Base-by-base conservation (phyloP, 1,140 invertebrate species). In the Orchesella cincta region DNA sequence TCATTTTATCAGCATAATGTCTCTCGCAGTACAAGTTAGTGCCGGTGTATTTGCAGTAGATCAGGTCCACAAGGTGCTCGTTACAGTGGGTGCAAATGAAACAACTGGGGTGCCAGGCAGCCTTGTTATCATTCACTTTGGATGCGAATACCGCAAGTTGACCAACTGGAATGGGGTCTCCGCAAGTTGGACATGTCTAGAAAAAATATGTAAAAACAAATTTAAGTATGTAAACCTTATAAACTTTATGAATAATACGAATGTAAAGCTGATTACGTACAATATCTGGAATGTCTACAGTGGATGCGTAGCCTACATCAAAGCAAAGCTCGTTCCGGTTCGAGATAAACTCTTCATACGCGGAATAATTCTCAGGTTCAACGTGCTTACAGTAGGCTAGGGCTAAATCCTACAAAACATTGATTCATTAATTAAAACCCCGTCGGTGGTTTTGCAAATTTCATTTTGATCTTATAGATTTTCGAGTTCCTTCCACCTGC, bases 271-370 rank as follows among this genome's bases (percentile, higher is more conserved):
- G 28, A 33, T 2, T 28, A 86, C 88, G 85, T 84, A 90, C 89
- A 76, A 85, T 81, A 31, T 83, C 82, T 80, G 84, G 83, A 76
- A 86, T 86, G 74, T 84, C 76, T 54, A 87, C 83, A 81, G 89
- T 88, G 82, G 89, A 89, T 1, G 91, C 91, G 82, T 88, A 90
- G 85, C 94, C 97, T 83, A 98, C 95, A 85, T 98, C 97, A 80
- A 99, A 87, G 20, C 95, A 94, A 80, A 98, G 93, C 88, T 97
- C 94, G 85, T 98, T 98, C 54, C 96, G 88, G 36, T 93, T 93
- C 29, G 93, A 91, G 78, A 97, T 92, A 86, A 98, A 98, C 85
- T 97, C 94, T 84, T 93, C 90, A 84, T 92, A 96, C 80, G 90
- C 91, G 62, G 90, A 89, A 83, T 90, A 88, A 84, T 94, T 89